Conservation (phyloP, 2,113 vertebrate genomes). For the Antechinus stuartii region DNA sequence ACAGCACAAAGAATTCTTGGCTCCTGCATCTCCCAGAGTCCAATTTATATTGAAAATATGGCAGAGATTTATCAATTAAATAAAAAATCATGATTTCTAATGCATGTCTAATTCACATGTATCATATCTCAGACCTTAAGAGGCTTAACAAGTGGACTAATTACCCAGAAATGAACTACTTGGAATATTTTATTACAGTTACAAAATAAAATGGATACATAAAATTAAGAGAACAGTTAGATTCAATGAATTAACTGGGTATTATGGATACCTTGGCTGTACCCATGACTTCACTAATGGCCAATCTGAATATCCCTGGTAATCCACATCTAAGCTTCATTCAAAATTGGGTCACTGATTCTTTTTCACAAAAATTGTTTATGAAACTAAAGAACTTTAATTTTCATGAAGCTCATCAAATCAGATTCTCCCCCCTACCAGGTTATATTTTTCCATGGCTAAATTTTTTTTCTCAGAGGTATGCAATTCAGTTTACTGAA, state of each 20-base stretch:
- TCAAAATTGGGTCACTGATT: conserved; percentile 51
- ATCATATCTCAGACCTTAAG: conserved; percentile 41
- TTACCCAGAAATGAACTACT: conserved; percentile 56
- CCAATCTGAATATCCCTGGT: conserved; percentile 49
- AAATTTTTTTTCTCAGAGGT: conserved; percentile 28
- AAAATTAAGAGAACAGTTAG: conserved; percentile 68
- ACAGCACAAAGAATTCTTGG: background rate
- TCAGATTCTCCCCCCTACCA: background rate
- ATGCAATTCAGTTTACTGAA: conserved; percentile 31
- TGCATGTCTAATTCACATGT: conserved; percentile 40
- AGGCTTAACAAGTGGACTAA: conserved; percentile 40
- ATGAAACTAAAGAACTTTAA: conserved; percentile 27
- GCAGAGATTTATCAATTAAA: conserved; percentile 29
- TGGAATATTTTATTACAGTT: conserved; percentile 68
- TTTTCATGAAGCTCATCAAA: conserved; percentile 32
- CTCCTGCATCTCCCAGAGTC: background rate
- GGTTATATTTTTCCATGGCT: background rate
- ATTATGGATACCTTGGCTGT: conserved; percentile 33
- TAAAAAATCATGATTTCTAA: conserved; percentile 27
- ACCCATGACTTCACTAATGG: conserved; percentile 57
- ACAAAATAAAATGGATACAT: conserved; percentile 68
- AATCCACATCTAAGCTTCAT: conserved; percentile 40
- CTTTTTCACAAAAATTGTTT: conserved; percentile 32
- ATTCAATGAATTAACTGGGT: conserved; percentile 44
- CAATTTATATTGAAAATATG: background rate